Percentiles rank a stretch among this genome's conserved stretches.
Conservation (phyloP, 1,140 invertebrate species). For the Amphibalanus amphitrite region DNA sequence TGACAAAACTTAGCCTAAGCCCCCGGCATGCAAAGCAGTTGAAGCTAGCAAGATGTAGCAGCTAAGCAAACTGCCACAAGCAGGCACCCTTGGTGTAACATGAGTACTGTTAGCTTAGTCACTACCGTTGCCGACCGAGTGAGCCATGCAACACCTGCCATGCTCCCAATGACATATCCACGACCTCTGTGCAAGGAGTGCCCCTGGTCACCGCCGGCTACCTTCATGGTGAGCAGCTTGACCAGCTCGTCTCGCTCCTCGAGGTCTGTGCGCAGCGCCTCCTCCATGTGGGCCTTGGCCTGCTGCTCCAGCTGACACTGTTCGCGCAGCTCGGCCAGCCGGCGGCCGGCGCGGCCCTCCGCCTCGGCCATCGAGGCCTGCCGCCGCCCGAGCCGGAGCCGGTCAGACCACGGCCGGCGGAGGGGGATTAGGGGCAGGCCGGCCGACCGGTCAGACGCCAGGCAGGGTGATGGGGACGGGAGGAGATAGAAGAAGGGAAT, state of each 20-base stretch:
- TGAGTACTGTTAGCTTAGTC: too few relatives aligned
- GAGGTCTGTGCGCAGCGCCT: slow-evolving; percentile 63
- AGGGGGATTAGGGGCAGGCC: background rate
- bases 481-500: background rate
- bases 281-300: slow-evolving; percentile 79
- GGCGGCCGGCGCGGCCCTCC: slow-evolving; percentile 25
- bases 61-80: too few relatives aligned
- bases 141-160: too few relatives aligned
- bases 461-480: background rate
- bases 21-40: too few relatives aligned
- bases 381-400: background rate
- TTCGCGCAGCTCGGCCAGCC: slow-evolving; percentile 70
- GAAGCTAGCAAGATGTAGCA: too few relatives aligned
- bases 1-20: too few relatives aligned
- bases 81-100: too few relatives aligned
- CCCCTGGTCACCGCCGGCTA: too few relatives aligned
- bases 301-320: slow-evolving; percentile 74
- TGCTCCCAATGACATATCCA: too few relatives aligned
- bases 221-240: background rate
- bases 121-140: too few relatives aligned
- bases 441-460: slow-evolving; percentile 1
- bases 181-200: too few relatives aligned
- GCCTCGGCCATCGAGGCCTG: background rate
- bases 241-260: slow-evolving; percentile 39
- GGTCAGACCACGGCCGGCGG: background rate